Evolutionary conservation across 1,140 invertebrate species (phyloP).

Genomic region (Dreissena polymorpha): DNA sequence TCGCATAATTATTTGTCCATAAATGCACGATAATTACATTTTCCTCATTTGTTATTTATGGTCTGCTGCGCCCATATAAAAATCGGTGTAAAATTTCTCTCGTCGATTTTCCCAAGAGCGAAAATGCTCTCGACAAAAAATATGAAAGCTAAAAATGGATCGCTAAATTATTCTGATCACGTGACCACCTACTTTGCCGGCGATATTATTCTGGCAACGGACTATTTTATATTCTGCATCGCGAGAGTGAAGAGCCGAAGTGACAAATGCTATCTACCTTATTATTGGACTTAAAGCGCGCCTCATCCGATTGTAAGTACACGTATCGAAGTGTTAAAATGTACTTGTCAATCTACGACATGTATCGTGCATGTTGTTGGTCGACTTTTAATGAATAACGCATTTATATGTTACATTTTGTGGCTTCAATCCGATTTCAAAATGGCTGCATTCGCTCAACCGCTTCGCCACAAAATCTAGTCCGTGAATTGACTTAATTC

Average conservation of each 20-base stretch:
- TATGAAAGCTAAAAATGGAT: constrained; percentile 35
- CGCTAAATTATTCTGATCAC: constrained; percentile 48
- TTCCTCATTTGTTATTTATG: constrained; percentile 25
- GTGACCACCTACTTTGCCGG: constrained; percentile 26
- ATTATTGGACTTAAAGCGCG: constrained; percentile 18
- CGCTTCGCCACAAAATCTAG: constrained; percentile 30
- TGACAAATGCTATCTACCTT: constrained; percentile 3
- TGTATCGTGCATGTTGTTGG: no score
- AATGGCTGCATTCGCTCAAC: constrained; percentile 35
- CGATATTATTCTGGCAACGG: constrained; percentile 46
- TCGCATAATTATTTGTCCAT: no score
- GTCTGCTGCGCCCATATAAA: background rate
- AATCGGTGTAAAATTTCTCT: background rate
- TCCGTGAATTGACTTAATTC: constrained; percentile 27
- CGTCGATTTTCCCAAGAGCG: background rate
- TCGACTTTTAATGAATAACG: no score
- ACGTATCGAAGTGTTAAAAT: background rate
- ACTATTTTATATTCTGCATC: constrained; percentile 48
- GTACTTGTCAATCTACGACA: background rate
- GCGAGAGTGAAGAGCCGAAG: constrained; percentile 21
- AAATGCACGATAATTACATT: background rate
- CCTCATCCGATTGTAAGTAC: constrained; percentile 32
- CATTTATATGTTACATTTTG: background rate
- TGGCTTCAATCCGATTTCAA: constrained; percentile 13
- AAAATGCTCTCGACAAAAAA: constrained; percentile 2